These are phyloP conservation scores for Acanthosepion pharaonis DNA, from an alignment of 2,888 invertebrate species.

Conservation along the genomic window DNA sequence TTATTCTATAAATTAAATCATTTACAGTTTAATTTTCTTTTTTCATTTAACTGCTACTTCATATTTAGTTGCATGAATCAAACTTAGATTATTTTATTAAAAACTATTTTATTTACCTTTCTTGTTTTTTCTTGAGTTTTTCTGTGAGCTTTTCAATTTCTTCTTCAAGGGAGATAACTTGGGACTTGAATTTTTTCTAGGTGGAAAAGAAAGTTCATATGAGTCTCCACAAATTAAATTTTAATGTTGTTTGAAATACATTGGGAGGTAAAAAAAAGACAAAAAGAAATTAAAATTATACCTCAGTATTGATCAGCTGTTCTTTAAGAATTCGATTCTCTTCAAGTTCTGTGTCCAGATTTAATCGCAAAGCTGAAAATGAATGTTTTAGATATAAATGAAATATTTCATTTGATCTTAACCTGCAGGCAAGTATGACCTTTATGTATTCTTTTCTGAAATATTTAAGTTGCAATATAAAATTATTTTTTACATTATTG, in stretches of 20 bases:
- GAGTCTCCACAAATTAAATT: background rate
- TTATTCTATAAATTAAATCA: too few species aligned
- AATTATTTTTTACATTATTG: too few species aligned
- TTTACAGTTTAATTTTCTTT: too few species aligned
- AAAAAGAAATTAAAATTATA: conserved; percentile 47
- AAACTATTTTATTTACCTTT: conserved; percentile 67
- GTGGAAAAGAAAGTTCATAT: background rate
- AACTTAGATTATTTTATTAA: background rate
- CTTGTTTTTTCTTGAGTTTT: conserved; percentile 75
- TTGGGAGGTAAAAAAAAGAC: background rate
- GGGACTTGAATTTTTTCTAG: conserved; percentile 35
- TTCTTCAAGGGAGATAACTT: background rate
- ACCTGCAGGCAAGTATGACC: too few species aligned
- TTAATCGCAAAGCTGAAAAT: conserved; percentile 69
- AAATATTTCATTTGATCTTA: background rate
- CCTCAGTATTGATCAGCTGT: conserved; percentile 64
- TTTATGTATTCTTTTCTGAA: too few species aligned
- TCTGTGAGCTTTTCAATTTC: conserved; percentile 61
- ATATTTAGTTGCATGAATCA: background rate
- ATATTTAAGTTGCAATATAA: too few species aligned
- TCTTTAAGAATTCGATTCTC: conserved; percentile 73
- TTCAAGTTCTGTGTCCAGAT: conserved; percentile 72
- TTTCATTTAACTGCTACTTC: too few species aligned
- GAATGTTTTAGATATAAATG: background rate
- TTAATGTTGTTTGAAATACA: background rate